phyloP scores from a whole-genome alignment of 2,888 invertebrate species.

The Kryphioiulus occultus region DNA sequence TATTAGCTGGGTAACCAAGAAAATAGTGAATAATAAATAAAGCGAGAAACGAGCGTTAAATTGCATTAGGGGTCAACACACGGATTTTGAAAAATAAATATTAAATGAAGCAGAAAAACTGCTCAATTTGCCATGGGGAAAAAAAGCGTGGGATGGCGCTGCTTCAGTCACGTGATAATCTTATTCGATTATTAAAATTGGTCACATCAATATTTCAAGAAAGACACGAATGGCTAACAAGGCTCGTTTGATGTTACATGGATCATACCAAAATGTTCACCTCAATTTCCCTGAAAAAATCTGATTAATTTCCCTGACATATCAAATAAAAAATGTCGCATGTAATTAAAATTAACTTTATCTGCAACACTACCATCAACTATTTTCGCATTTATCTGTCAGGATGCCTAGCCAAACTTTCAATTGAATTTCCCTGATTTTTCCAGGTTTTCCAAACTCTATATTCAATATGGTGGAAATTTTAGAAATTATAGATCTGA shows the following conservation, averaged over 20 bases:
- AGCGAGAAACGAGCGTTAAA: not conserved
- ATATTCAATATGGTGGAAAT: too few species aligned
- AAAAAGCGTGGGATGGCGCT: not conserved
- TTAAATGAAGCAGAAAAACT: not conserved
- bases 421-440: too few species aligned
- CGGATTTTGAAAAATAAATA: conserved; percentile 28
- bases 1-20: conserved; percentile 4
- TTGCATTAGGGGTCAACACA: conserved; percentile 18
- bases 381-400: too few species aligned
- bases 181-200: not conserved
- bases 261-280: too few species aligned
- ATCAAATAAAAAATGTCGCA: too few species aligned
- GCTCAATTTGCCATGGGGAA: not conserved
- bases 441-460: too few species aligned
- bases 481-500: too few species aligned
- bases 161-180: not conserved
- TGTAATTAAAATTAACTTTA: too few species aligned
- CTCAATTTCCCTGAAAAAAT: too few species aligned
- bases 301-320: too few species aligned
- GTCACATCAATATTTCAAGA: not conserved
- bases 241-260: not conserved
- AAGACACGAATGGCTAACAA: not conserved
- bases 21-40: conserved; percentile 7
- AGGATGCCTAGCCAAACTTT: too few species aligned
- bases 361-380: too few species aligned